Conservation (phyloP, 1,140 invertebrate genomes). For the Drosophila setifemur region DNA sequence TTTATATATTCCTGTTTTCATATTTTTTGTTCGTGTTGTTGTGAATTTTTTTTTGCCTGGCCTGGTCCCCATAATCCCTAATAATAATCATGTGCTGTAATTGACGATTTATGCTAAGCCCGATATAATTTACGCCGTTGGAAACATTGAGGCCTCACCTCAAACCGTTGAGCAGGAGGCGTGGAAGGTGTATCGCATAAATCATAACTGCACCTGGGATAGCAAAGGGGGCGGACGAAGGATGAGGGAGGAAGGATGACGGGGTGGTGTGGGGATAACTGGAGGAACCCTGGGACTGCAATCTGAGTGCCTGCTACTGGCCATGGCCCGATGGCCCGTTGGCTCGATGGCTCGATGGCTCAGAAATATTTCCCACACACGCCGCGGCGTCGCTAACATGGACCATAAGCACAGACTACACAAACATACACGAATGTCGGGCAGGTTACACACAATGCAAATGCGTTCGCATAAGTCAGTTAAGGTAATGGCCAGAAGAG, state of each 20-base stretch:
- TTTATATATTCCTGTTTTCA: constrained; percentile 25
- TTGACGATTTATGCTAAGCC: constrained; percentile 79
- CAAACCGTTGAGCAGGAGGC: constrained; percentile 22
- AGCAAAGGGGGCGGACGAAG: constrained; percentile 11
- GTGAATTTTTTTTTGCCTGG: constrained; percentile 4
- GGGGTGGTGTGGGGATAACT: background rate
- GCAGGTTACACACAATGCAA: constrained; percentile 68
- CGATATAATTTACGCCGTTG: constrained; percentile 77
- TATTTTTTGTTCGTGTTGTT: too few relatives aligned
- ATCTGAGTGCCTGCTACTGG: constrained; percentile 45
- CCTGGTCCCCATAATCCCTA: constrained; percentile 66
- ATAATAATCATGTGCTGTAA: constrained; percentile 80
- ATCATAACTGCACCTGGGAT: constrained; percentile 76
- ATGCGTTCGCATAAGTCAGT: constrained; percentile 45
- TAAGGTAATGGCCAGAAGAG: constrained; percentile 3
- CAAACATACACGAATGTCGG: constrained; percentile 49
- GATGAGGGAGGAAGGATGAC: background rate
- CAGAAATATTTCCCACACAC: constrained; percentile 70
- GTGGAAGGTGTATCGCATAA: constrained; percentile 49
- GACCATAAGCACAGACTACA: constrained; percentile 30
- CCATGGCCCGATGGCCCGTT: constrained; percentile 25
- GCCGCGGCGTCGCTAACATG: constrained; percentile 39
- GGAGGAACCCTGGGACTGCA: constrained; percentile 10
- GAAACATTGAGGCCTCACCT: constrained; percentile 63
- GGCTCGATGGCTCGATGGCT: constrained; percentile 29